Evolutionary conservation across 2,888 invertebrate genomes (phyloP), one percentile per base, ranked within the genome.

Genomic region (Eupithecia subfuscata): DNA sequence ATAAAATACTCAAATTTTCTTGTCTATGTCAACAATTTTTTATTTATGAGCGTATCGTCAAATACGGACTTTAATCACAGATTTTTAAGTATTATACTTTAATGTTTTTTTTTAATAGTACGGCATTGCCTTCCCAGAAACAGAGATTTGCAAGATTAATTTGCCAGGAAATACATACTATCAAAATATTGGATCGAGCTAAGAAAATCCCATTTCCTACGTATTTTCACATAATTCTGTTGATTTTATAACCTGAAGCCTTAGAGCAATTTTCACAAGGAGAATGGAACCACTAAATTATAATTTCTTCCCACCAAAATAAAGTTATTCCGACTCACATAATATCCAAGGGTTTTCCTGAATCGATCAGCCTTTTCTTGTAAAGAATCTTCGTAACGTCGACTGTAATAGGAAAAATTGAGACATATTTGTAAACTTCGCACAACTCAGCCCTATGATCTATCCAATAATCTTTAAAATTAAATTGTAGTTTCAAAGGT

Each of bases 281-380:
- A 34, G 18, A 34, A 34, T 34, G 34, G 22, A 34, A 64, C 16
- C 34, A 64, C 30, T 18, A 18, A 64, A 34, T 64, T 64, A 34
- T 64, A 34, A 9, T 34, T 30, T 30, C 16, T 34, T 34, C 18
- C n/a, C 30, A 63, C 7, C n/a, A 64, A 18, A 34, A 34, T 64
- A 30, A 63, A 63, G 63, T 64, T 37, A 69, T 52, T 56, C 40
- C 45, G 74, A 71, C 92, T 82, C 85, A 92, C 92, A 75, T 90
- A 91, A 82, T 86, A 90, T 4, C 82, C 82, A 5, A 84, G 85
- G 11, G 89, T 86, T 74, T 82, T 85, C 65, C 91, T 87, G 75
- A 90, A 91, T 52, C 88, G 85, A 25, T 90, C 87, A 1, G 92
- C 88, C 82, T 88, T 90, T 76, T 88, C 88, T 71, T 85, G 82